Base-by-base conservation (phyloP, 2,888 invertebrate genomes). In the Scaeva pyrastri region DNA sequence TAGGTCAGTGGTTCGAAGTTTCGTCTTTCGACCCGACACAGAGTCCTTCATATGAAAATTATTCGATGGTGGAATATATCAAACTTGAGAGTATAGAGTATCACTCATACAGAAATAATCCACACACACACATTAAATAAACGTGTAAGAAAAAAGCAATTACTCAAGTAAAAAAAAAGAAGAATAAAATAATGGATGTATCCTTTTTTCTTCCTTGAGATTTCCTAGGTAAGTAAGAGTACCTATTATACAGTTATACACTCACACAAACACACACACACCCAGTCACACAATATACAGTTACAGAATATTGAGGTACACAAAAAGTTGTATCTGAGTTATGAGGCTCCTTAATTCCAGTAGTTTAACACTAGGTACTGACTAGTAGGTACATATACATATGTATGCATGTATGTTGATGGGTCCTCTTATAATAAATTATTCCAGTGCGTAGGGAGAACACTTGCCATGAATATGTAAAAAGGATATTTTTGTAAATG, bases 61-160 rank as follows among this genome's bases (percentile, higher is more conserved):
- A 2, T n/a, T 66, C n/a, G 8, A 39, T 14, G 19, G 39, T 66
- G 11, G 8, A 39, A 4, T 41, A 48, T 26, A 66, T 50, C 16
- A 58, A 31, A 60, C 14, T n/a, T n/a, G n/a, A n/a, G n/a, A 21
- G 6, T 14, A 14, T 2, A 16, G 31, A 43, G 21, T 62, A 41
- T 16, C 66, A 36, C 39, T 31, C 48, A 64, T 31, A 56, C 21
- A 52, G 14, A 62, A 14, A 0, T 2, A 7, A 7, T 5, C 52
- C 10, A 62, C n/a, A 48, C 41, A 45, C 14, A 39, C 48, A 64
- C 7, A n/a, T n/a, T n/a, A n/a, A n/a, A n/a, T n/a, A n/a, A n/a
- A n/a, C n/a, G n/a, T n/a, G 12, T 14, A 14, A 31, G 39, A 48
- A 66, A 60, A 43, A 50, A 75, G 62, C 81, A 81, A 81, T 81